Evolutionary conservation across 2,113 vertebrate genomes (phyloP), one percentile per base, ranked within the genome.

Genomic region (Irena cyanogastra): DNA sequence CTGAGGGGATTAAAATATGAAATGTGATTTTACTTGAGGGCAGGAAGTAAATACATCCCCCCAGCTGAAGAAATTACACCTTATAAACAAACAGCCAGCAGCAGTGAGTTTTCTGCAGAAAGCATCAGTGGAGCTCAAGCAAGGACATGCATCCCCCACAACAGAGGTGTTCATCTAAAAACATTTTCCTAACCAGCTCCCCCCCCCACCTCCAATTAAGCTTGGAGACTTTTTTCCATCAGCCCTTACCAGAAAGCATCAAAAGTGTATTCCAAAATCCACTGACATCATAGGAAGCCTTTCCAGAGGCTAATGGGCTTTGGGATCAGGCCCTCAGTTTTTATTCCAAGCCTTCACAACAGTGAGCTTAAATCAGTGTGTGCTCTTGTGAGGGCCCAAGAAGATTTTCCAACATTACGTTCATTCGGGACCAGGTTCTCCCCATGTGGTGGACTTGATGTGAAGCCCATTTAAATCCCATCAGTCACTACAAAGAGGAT

Each of bases 271-370:
- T 97, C 93, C 90, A 97, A 92, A 83, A 65, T 71, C 83, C 82
- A 75, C 94, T 96, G 96, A 95, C 95, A 97, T 97, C 93, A 96
- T 33, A 94, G 95, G 44, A 70, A 93, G 76, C 66, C 75, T 89
- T 96, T 97, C 96, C 95, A 96, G 94, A 75, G 93, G 85, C 79
- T 97, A 93, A 96, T 92, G 89, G 95, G 72, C 88, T 96, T 93
- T 95, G 94, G 94, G 93, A 94, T 92, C 86, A 91, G 72, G 49
- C 44, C 76, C 42, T 87, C 2, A 8, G 22, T 37, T 95, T 93
- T 92, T 15, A 57, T 90, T 96, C 95, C 92, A 96, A 95, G 35
- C 3, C 4, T 71, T 86, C 76, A 68, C 76, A 71, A 84, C 54
- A 78, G 64, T 57, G 90, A 87, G 28, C n/a, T 90, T 76, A 84